Base-by-base conservation (phyloP, 1,140 invertebrate genomes). In the Aphelinus atriplicis region DNA sequence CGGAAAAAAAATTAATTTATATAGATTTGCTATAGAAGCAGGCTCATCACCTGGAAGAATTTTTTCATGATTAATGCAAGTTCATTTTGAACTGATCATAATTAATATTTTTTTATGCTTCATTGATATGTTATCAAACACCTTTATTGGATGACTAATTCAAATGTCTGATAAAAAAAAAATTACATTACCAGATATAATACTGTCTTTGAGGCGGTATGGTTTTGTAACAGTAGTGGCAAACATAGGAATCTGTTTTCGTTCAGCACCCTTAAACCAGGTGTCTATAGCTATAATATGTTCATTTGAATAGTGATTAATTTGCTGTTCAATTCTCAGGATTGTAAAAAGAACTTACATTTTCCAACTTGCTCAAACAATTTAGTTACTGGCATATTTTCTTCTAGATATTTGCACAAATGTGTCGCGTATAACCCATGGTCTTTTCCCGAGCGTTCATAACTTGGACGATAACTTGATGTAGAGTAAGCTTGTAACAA, bases 221-320 rank as follows among this genome's bases (percentile, higher is more conserved):
- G 83, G 81, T 76, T 84, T 84, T 42, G 82, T 84, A 46, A 84
- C 70, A 1, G 80, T 83, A 1, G 77, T 80, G n/a, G 83, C 76
- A 77, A 81, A 84, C 82, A 83, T 84, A 51, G 84, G 84, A 74
- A 85, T 85, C 78, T 85, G 84, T 70, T 84, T 83, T 50, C 83
- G 74, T 63, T 83, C 82, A 69, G 72, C 79, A 4, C 81, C 83
- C 51, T 81, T 81, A 55, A 85, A 81, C 72, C 76, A 79, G 3
- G 43, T 79, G 64, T 85, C 84, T 43, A 85, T 81, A 9, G 83
- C 84, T 85, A 57, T 0, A 79, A 81, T 48, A 45, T 60, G 47
- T 65, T 46, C 3, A 70, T 61, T 50, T 48, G 46, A 26, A 62
- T 66, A 53, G 51, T 47, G 61, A 48, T 63, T 3, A 63, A 71